Evolutionary conservation across 2,113 vertebrate genomes (phyloP).

Genomic region (Probosciger aterrimus): DNA sequence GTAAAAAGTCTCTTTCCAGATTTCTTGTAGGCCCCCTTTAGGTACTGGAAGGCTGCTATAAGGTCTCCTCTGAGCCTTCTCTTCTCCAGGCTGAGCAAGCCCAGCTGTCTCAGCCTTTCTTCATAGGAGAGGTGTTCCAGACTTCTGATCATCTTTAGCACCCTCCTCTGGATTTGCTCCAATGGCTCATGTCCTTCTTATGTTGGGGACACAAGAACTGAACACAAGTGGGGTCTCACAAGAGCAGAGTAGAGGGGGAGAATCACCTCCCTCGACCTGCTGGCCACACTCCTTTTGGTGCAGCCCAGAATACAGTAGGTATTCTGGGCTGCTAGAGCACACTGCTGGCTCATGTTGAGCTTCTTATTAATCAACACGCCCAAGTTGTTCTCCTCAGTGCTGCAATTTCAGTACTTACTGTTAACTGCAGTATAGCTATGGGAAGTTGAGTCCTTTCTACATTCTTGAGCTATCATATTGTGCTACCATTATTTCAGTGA

Average conservation of each 20-base stretch:
- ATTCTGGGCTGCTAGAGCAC: neutral
- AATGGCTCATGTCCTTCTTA: neutral
- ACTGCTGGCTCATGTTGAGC: neutral
- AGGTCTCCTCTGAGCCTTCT: neutral
- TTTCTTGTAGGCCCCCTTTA: neutral
- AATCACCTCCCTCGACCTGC: neutral
- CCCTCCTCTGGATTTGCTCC: neutral
- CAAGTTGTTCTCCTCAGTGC: neutral
- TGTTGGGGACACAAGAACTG: neutral
- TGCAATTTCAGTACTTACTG: neutral
- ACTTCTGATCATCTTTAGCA: neutral
- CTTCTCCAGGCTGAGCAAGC: neutral
- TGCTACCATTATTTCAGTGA: neutral
- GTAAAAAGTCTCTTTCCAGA: neutral
- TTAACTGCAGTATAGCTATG: neutral
- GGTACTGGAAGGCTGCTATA: neutral
- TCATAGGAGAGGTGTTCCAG: neutral
- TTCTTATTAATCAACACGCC: neutral
- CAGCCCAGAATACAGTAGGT: neutral
- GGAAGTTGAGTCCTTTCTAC: neutral
- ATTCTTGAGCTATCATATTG: neutral
- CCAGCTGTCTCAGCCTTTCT: fast-evolving
- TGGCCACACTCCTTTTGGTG: neutral
- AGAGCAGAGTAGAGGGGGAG: neutral
- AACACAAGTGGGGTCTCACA: neutral